Base-by-base conservation (phyloP, 2,113 vertebrate species). In the Ellobius talpinus region DNA sequence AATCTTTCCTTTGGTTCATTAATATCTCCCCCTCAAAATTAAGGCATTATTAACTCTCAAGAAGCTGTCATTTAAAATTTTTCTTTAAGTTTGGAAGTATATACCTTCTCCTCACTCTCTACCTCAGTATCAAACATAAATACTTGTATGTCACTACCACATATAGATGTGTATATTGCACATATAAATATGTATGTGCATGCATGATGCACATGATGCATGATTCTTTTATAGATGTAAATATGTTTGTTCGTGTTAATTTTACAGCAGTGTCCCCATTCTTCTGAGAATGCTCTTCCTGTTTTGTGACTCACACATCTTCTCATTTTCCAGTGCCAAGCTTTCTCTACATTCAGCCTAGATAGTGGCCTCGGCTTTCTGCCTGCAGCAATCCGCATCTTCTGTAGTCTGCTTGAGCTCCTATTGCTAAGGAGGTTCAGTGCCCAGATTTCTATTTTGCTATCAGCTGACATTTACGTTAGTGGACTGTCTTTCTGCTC, bases 401-500 rank as follows among this genome's bases (percentile, higher is more conserved):
- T 47, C 52, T 1, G 31, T 29, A 68, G 7, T 17, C 39, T 31
- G 24, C 23, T 36, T 58, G 70, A 73, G 82, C 93, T 97, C 33
- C 77, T 73, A 87, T 77, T 82, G 58, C 82, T 90, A 26, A 89
- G 90, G 90, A 97, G 74, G 89, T 14, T 0, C 73, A 89, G 21
- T 3, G 84, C 82, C 87, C 45, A 91, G 95, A 95, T 98, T 97
- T 98, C 96, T 65, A 91, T 74, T 9, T 84, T 96, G 96, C 96
- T 92, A 94, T 94, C 95, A 97, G 97, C 96, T 98, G 98, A 97
- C 96, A 79, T 98, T 97, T 98, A 61, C 85, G 97, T 98, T 97
- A 97, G 92, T 96, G 86, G 26, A 39, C 88, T 4, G 90, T 96
- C 91, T 98, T 52, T 17, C 0, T 26, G 36, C 68, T 97, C 94